phyloP scores from a whole-genome alignment of 2,113 vertebrate genomes.

The Zootoca vivipara region DNA sequence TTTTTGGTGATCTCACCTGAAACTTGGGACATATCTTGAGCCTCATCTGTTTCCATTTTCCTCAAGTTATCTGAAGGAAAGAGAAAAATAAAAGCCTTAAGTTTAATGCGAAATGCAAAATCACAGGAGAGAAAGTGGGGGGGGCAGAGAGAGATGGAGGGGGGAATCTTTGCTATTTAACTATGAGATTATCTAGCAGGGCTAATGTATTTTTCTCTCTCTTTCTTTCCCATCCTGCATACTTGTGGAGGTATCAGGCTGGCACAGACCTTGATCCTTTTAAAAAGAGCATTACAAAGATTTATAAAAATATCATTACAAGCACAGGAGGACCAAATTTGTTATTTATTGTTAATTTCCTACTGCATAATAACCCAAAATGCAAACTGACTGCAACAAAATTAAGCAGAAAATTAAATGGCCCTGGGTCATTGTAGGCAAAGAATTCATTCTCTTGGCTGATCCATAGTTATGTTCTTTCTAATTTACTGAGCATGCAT shows the following conservation, averaged over 20 bases:
- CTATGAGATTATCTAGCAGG: constrained; percentile 75
- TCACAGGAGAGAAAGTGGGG: constrained; percentile 8
- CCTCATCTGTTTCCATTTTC: constrained; percentile 96
- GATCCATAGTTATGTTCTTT: constrained; percentile 97
- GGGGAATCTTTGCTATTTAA: constrained; percentile 62
- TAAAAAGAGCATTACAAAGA: constrained; percentile 94
- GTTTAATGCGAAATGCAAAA: constrained; percentile 77
- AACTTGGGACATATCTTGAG: constrained; percentile 96
- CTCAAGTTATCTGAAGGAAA: constrained; percentile 87
- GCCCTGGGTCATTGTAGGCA: constrained; percentile 96
- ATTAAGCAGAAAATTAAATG: constrained; percentile 99
- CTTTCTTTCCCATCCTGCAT: constrained; percentile 77
- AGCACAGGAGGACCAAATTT: constrained; percentile 94
- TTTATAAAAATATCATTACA: constrained; percentile 98
- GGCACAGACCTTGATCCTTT: constrained; percentile 86
- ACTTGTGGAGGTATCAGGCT: constrained; percentile 80
- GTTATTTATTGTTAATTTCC: constrained; percentile 99
- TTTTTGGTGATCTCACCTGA: constrained; percentile 86
- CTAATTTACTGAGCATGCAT: constrained; percentile 99
- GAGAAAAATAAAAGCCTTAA: constrained; percentile 72
- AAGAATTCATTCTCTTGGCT: constrained; percentile 92
- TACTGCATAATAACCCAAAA: constrained; percentile 99
- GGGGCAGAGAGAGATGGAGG: constrained; percentile 10
- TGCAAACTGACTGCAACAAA: constrained; percentile 99
- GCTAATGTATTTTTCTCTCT: constrained; percentile 78